These are phyloP conservation scores for Oryzias sinensis DNA, from an alignment of 2,797 vertebrate genomes.

Conservation along the genomic window DNA sequence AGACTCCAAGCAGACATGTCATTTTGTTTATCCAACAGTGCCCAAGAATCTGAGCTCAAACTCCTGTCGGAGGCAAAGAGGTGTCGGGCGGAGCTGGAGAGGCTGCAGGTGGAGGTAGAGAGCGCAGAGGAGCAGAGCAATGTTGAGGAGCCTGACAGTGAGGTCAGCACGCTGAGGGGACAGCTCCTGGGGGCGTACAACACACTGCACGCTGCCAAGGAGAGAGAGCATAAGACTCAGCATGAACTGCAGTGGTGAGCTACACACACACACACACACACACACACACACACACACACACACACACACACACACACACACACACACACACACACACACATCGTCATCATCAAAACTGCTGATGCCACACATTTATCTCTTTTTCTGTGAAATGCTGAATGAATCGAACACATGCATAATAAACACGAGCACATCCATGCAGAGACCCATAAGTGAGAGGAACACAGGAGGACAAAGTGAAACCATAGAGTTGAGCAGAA, in stretches of 20 bases:
- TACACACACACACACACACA: background rate
- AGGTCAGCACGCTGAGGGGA: conserved; percentile 83
- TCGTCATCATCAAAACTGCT: conserved; percentile 6
- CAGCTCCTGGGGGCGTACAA: conserved; percentile 85
- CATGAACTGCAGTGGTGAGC: conserved; percentile 85
- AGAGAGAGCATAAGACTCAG: conserved; percentile 78
- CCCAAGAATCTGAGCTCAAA: conserved; percentile 83
- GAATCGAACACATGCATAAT: background rate
- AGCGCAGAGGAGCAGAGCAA: conserved; percentile 73
- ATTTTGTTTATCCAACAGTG: conserved; percentile 62
- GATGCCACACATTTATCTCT: conserved; percentile 15
- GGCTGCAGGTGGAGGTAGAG: conserved; percentile 74
- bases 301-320: background rate
- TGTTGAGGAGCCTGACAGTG: conserved; percentile 77
- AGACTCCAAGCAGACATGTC: background rate
- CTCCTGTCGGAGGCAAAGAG: conserved; percentile 82
- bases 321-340: background rate
- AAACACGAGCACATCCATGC: background rate
- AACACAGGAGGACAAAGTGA: conserved; percentile 22
- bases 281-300: background rate
- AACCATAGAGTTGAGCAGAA: conserved; percentile 24
- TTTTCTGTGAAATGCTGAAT: conserved; percentile 9
- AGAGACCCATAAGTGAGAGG: conserved; percentile 3
- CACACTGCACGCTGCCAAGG: conserved; percentile 79
- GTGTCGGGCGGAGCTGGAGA: conserved; percentile 74